Percentiles rank a stretch among this genome's conserved stretches.
phyloP scores from a whole-genome alignment of 2,797 vertebrate species.

The Antrozous pallidus region DNA sequence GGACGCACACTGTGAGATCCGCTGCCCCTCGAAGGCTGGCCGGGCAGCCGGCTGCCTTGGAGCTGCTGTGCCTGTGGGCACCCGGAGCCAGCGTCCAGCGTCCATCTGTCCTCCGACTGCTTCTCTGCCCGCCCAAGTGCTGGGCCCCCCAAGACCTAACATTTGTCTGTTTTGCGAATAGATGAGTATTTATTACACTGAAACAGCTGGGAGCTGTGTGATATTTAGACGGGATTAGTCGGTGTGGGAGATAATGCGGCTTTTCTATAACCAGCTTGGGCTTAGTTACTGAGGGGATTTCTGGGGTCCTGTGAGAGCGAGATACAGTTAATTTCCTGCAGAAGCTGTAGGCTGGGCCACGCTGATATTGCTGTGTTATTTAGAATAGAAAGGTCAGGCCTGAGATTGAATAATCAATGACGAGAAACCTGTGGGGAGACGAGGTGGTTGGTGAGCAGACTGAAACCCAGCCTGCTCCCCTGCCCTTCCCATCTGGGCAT shows the following conservation, averaged over 20 bases:
- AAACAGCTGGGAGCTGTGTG: constrained; percentile 88
- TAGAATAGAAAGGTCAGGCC: constrained; percentile 88
- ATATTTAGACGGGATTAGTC: constrained; percentile 87
- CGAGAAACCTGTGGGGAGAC: constrained; percentile 80
- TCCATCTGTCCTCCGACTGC: not conserved
- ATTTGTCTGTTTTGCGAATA: constrained; percentile 82
- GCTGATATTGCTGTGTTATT: constrained; percentile 86
- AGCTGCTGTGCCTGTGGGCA: not conserved
- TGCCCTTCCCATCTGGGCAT: not conserved
- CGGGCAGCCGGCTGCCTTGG: not conserved
- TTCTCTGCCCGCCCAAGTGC: constrained; percentile 18
- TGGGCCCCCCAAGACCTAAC: constrained; percentile 79
- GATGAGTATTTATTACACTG: constrained; percentile 85
- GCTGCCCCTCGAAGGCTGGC: not conserved
- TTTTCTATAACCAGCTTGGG: constrained; percentile 74
- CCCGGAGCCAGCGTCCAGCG: not conserved
- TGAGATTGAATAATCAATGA: constrained; percentile 87
- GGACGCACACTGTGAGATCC: not conserved
- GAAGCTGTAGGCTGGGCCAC: constrained; percentile 80
- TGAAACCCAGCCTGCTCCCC: constrained; percentile 18
- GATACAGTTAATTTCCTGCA: constrained; percentile 86
- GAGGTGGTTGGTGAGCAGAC: constrained; percentile 47
- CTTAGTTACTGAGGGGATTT: constrained; percentile 73
- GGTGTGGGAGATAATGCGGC: constrained; percentile 78
- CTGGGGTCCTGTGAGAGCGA: constrained; percentile 80